Evolutionary conservation across 1,140 invertebrate genomes (phyloP), one percentile per base, ranked within the genome.

Genomic region (Vollenhovia emeryi): DNA sequence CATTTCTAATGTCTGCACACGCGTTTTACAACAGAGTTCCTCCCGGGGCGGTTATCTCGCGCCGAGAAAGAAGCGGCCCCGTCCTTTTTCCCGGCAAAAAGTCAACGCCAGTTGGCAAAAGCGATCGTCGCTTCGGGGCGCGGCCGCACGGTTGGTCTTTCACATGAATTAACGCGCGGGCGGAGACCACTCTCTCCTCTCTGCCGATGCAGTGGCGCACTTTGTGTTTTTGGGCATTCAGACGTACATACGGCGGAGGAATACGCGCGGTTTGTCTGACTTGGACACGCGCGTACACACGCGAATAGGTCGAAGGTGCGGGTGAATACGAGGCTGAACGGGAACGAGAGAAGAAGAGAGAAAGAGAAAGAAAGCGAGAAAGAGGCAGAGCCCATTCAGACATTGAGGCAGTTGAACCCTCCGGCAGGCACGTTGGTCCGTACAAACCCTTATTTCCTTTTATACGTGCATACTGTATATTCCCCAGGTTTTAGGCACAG

Each of bases 201-300:
- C 30, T 43, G 57, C 57, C 84, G 78, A 89, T 89, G 91, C 92
- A 91, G 88, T 85, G 89, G 71, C 60, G 73, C 43, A 92, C 92
- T 93, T 91, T 88, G 86, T 93, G 91, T 94, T 94, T 94, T 92
- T 91, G 91, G 91, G 83, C 84, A 94, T 94, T 94, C 93, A 92
- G 92, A 92, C 88, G 89, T 89, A 75, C 69, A 55, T 50, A 59
- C 50, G 57, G 33, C 33, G 48, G 40, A 73, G 40, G 36, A 82
- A 52, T 15, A 55, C 5, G 45, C 33, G 30, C 48, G 52, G 48
- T 36, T 59, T 55, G 43, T 40, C 59, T 40, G 74, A 86, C 84
- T 69, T 62, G 76, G 71, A 79, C 78, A 69, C 86, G 62, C 62
- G 68, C 55, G 68, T 73, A 78, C 59, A 57, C 33, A 55, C 60